These are phyloP conservation scores for Platypus cylindrus DNA, from an alignment of 2,888 invertebrate species.

Conservation along the genomic window DNA sequence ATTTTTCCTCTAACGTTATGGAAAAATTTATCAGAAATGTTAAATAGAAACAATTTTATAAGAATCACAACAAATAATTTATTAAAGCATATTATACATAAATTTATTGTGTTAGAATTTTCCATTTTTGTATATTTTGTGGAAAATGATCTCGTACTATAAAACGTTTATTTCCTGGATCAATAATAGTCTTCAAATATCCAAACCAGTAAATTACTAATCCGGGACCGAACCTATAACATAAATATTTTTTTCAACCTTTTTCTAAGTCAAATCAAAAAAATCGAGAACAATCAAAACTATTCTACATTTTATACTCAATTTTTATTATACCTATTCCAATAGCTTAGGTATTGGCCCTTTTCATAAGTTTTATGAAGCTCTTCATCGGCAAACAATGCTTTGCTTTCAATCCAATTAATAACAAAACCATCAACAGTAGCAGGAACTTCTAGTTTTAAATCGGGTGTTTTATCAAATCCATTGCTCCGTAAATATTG, in stretches of 20 bases:
- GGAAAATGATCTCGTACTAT: constrained; percentile 51
- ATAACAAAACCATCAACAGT: constrained; percentile 73
- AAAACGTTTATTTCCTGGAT: constrained; percentile 38
- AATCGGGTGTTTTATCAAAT: constrained; percentile 91
- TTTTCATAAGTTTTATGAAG: constrained; percentile 69
- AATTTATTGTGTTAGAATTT: no score
- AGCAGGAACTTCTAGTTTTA: constrained; percentile 80
- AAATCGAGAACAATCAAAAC: not conserved
- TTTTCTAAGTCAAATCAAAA: not conserved
- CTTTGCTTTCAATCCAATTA: constrained; percentile 96
- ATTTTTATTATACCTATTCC: constrained; percentile 67
- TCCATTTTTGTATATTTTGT: constrained; percentile 38
- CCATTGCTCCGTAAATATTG: constrained; percentile 66
- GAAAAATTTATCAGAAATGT: no score
- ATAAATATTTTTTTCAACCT: not conserved
- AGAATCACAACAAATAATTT: no score
- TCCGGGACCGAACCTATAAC: constrained; percentile 74
- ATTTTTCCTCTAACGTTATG: no score
- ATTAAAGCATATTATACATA: no score
- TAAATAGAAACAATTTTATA: no score
- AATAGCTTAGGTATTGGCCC: constrained; percentile 79
- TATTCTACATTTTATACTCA: no score
- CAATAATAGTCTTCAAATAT: constrained; percentile 49
- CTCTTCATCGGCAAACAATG: constrained; percentile 78
- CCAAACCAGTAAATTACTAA: constrained; percentile 95